Evolutionary conservation across 2,888 invertebrate species (phyloP).

Genomic region (Troides aeacus): DNA sequence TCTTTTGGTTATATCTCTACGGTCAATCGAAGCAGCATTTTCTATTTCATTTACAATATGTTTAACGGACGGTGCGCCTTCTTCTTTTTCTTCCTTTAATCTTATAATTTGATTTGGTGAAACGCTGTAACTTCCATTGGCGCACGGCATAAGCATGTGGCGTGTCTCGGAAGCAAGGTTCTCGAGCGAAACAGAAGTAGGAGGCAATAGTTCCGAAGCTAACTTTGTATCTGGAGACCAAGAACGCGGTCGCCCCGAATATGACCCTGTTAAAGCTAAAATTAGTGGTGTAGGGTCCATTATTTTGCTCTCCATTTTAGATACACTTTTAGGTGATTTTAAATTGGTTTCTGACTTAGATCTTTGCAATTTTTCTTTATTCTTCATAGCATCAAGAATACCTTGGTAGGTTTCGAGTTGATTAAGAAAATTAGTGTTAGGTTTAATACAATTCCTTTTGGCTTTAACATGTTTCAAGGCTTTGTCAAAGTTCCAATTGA

Average conservation of each 20-base stretch:
- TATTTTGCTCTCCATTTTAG: conserved; percentile 78
- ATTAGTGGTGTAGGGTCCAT: conserved; percentile 82
- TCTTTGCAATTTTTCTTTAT: conserved; percentile 93
- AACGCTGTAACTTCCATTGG: conserved; percentile 93
- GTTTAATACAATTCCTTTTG: conserved; percentile 95
- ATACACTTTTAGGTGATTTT: conserved; percentile 83
- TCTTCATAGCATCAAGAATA: conserved; percentile 97
- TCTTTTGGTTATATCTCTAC: conserved; percentile 51
- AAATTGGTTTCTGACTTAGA: conserved; percentile 96
- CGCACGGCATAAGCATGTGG: conserved; percentile 91
- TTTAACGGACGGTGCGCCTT: conserved; percentile 82
- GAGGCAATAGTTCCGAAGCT: conserved; percentile 81
- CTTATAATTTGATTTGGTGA: conserved; percentile 94
- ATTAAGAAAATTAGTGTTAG: conserved; percentile 95
- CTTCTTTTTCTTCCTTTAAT: conserved; percentile 83
- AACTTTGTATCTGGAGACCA: conserved; percentile 86
- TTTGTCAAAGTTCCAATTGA: conserved; percentile 94
- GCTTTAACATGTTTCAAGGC: conserved; percentile 94
- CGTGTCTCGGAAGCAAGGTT: conserved; percentile 84
- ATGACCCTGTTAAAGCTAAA: conserved; percentile 75
- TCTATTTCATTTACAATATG: conserved; percentile 88
- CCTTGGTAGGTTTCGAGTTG: conserved; percentile 98
- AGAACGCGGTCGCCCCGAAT: conserved; percentile 82
- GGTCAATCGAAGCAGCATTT: conserved; percentile 63
- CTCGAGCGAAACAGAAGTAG: conserved; percentile 85